Percentiles rank a stretch among this genome's conserved stretches.
Conservation (phyloP, 2,113 vertebrate species). For the Catharus minimus region DNA sequence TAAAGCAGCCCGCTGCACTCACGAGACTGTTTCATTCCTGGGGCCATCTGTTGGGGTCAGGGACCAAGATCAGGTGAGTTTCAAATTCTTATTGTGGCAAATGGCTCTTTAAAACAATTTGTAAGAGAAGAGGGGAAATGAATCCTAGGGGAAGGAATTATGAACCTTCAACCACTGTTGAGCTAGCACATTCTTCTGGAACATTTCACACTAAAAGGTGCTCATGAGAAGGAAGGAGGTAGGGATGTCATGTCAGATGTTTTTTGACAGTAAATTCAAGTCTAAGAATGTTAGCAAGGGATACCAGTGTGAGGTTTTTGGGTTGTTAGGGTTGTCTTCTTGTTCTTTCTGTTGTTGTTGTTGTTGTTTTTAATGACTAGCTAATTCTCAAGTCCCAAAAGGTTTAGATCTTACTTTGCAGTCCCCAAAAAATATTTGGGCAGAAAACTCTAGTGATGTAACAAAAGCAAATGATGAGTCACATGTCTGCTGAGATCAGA, state of each 20-base stretch:
- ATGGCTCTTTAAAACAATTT: constrained; percentile 70
- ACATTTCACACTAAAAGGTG: background rate
- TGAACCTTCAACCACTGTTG: background rate
- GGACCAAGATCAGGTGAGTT: constrained; percentile 77
- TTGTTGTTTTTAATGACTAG: constrained; percentile 58
- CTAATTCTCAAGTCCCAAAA: constrained; percentile 67
- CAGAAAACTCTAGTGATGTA: constrained; percentile 52
- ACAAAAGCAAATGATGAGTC: constrained; percentile 5
- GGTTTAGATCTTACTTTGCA: constrained; percentile 80
- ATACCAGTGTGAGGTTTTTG: constrained; percentile 25
- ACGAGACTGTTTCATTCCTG: constrained; percentile 76
- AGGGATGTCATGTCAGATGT: constrained; percentile 22
- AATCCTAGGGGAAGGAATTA: constrained; percentile 38
- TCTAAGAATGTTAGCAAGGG: constrained; percentile 12
- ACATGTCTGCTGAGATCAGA: background rate
- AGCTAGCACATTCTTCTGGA: constrained; percentile 29
- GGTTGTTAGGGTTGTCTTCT: constrained; percentile 61
- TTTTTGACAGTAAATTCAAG: background rate
- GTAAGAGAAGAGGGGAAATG: constrained; percentile 62
- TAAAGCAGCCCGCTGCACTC: constrained; percentile 76
- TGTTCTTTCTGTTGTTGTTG: constrained; percentile 44
- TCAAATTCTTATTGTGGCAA: constrained; percentile 76
- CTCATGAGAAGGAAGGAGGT: constrained; percentile 17
- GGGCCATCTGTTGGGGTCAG: constrained; percentile 76
- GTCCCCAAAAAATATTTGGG: constrained; percentile 61